These are phyloP conservation scores for Emmelina monodactyla DNA, from an alignment of 2,888 invertebrate genomes.

Conservation along the genomic window DNA sequence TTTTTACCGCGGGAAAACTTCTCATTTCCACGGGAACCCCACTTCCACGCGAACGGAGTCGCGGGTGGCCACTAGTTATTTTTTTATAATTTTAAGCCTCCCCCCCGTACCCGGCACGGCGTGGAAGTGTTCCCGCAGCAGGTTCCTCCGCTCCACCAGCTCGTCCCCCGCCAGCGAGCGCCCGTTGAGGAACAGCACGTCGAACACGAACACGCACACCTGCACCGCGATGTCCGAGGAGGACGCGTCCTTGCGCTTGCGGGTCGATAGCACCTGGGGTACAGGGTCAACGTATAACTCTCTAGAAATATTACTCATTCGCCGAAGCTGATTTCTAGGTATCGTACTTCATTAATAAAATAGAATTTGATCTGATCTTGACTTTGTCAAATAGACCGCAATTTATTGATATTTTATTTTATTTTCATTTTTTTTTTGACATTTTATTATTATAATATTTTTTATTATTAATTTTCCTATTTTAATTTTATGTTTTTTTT, in stretches of 20 bases:
- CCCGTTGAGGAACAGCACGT: slow-evolving; percentile 92
- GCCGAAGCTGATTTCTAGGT: no score
- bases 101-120: slow-evolving; percentile 63
- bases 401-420: no score
- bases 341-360: not conserved
- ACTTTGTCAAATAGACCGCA: no score
- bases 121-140: slow-evolving; percentile 75
- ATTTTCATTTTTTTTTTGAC: no score
- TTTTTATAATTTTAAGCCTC: not conserved
- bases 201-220: slow-evolving; percentile 97
- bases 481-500: no score
- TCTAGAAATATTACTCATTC: not conserved
- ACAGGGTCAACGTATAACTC: not conserved
- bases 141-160: slow-evolving; percentile 74
- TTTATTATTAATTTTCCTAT: no score
- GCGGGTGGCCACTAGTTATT: not conserved
- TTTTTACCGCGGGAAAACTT: no score
- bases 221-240: slow-evolving; percentile 68
- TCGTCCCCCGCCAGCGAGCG: slow-evolving; percentile 81
- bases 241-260: slow-evolving; percentile 86
- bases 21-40: no score
- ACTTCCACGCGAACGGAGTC: no score
- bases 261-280: slow-evolving; percentile 79
- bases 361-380: no score
- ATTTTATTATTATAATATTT: no score